These are phyloP conservation scores for Agapostemon virescens DNA, from an alignment of 2,888 invertebrate genomes.

Conservation along the genomic window DNA sequence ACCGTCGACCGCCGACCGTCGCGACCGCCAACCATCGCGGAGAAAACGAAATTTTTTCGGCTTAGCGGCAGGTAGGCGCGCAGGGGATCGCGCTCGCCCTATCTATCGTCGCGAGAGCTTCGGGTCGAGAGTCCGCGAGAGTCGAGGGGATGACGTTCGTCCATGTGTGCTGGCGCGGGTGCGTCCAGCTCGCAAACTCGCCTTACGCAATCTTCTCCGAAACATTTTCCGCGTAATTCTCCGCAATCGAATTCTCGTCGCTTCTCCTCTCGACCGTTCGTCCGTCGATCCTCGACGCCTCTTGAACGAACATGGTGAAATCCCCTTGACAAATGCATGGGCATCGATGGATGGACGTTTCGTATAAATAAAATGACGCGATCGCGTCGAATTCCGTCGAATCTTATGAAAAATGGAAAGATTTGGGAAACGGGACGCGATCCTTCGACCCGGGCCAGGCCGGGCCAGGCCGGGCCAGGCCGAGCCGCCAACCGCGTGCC, in stretches of 20 bases:
- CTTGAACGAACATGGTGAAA: too few relatives aligned
- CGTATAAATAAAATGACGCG: neutral
- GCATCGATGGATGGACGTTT: neutral
- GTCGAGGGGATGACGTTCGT: slow-evolving; percentile 32
- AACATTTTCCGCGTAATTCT: slow-evolving; percentile 12
- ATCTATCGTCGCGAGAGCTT: slow-evolving; percentile 6
- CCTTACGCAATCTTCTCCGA: slow-evolving; percentile 27
- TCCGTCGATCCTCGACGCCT: too few relatives aligned
- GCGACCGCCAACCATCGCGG: neutral
- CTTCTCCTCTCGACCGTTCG: too few relatives aligned
- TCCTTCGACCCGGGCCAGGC: too few relatives aligned
- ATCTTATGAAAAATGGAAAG: neutral
- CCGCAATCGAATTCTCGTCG: neutral
- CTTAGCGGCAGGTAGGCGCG: neutral
- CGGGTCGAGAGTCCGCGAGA: neutral
- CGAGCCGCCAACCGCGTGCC: too few relatives aligned
- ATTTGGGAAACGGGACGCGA: neutral
- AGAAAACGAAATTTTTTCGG: slow-evolving; percentile 23
- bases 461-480: too few relatives aligned
- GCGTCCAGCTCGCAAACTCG: neutral
- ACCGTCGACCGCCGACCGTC: neutral
- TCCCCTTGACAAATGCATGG: too few relatives aligned
- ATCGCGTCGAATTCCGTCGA: neutral
- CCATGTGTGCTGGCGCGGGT: neutral
- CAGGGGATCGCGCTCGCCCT: neutral